Base-by-base conservation (phyloP, 1,140 invertebrate genomes). In the Armadillidium nasatum region DNA sequence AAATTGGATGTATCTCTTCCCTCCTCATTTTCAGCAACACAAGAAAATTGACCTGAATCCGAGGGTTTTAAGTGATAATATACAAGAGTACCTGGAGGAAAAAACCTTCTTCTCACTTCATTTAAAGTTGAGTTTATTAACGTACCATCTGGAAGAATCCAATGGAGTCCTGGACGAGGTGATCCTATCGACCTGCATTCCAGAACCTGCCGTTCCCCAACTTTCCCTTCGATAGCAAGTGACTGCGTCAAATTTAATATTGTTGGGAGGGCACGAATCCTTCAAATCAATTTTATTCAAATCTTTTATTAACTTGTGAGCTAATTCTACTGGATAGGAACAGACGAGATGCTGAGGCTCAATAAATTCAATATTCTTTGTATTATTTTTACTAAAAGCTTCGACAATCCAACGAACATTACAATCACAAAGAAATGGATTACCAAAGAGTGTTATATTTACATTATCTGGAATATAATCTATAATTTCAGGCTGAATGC, bases 361-460 rank as follows among this genome's bases (percentile, higher is more conserved):
- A 33, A 45, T 75, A 69, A 66, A 21, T 44, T 60, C 43, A 21
- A 81, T 50, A 66, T 46, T 81, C 15, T 71, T 72, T 43, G 54
- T 76, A 23, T 71, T 78, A 73, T 67, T 75, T 44, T 71, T 81
- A 78, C 10, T 71, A 66, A 74, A 78, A 10, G 44, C 71, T 60
- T 84, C 73, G 22, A 81, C 78, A 13, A 87, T 83, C 86, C 86
- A 87, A 46, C 83, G 82, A 19, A 83, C 81, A 81, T 87, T 87
- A 78, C 86, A 87, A 78, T 87, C 86, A 81, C 86, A 87, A n/a
- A 79, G 81, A 3, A 87, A 80, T 13, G 85, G 85, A 76, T 87
- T 87, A 15, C 84, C 83, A 66, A 85, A 83, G 0, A 87, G 76
- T 68, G 84, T 83, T 13, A 87, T 82, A 66, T 84, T 81, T 19